Base-by-base conservation (phyloP, 35 echinoderm and acorn worm species). In the Lytechinus pictus region DNA sequence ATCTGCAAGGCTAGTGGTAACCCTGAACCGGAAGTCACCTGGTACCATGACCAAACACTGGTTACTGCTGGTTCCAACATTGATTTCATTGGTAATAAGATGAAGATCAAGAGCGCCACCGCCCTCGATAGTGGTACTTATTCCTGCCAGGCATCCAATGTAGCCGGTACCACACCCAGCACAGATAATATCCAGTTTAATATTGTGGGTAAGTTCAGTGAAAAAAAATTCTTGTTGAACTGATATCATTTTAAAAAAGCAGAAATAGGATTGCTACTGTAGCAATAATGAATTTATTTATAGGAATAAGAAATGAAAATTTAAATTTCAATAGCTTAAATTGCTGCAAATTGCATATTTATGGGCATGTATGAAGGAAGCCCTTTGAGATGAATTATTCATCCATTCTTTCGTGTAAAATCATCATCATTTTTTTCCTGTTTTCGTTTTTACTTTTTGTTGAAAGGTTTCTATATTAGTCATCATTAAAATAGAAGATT, bases 1-100 rank as follows among this genome's bases (percentile, higher is more conserved):
- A 93, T 94, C 54, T 98, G 97, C 57, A 98, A 96, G 95, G 94
- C 71, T 7, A 93, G 95, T 27, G 97, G 97, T 61, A 96, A 95
- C 95, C 95, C 89, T 14, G 27, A 12, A 21, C 97, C 97, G 3
- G 58, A 87, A 4, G 87, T 95, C 33, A 95, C 95, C 52, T 98
- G 96, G 95, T 98, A 96, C 92, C 86, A 93, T 57, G 97, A 98
- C 94, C 86, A 92, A 12, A 95, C 93, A 9, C 9, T 57, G 52
- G 86, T 98, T 0, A 56, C 21, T 5, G 44, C 61, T 52, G 51
- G 54, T 10, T 52, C 87, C 71, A 95, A 95, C 92, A 24, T 96
- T 57, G 97, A 97, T 19, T 33, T 97, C 61, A 94, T n/a, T 12
- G 86, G 58, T 9, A 98, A 79, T 54, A 86, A 89, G 52, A 60